A percentile compares a stretch with the other conserved stretches of the same genome.
Evolutionary conservation across 2,888 invertebrate genomes (phyloP).

Genomic region (Pandemis heparana): DNA sequence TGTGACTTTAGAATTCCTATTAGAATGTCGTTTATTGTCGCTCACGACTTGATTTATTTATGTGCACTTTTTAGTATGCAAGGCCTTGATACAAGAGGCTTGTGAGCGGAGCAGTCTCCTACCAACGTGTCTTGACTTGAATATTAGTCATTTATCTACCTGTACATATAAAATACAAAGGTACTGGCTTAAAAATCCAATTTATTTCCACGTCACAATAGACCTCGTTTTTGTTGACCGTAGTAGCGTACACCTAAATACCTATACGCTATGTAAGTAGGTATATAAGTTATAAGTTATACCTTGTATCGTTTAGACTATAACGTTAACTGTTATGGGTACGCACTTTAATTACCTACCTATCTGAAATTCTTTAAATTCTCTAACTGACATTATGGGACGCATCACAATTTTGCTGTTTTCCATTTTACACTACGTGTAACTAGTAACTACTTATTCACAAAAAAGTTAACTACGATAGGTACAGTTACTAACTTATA

Average conservation of each 20-base stretch:
- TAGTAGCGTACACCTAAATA: neutral
- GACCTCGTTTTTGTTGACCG: neutral
- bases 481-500: no score
- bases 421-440: no score
- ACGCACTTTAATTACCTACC: no score
- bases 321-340: no score
- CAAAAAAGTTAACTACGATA: no score
- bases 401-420: neutral
- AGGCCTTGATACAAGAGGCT: constrained; percentile 70
- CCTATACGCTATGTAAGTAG: neutral
- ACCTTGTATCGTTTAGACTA: no score
- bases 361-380: no score
- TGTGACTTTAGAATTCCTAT: constrained; percentile 3
- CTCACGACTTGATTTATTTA: constrained; percentile 46
- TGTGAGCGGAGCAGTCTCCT: constrained; percentile 67
- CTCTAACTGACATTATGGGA: no score
- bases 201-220: neutral
- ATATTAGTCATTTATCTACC: constrained; percentile 52
- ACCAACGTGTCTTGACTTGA: constrained; percentile 70
- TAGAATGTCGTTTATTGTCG: constrained; percentile 22
- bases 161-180: constrained; percentile 12
- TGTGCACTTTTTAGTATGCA: constrained; percentile 65
- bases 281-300: no score
- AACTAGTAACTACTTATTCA: neutral
- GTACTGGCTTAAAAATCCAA: neutral